Conservation (phyloP, 2,888 invertebrate species). For the Metallyticus violacea region DNA sequence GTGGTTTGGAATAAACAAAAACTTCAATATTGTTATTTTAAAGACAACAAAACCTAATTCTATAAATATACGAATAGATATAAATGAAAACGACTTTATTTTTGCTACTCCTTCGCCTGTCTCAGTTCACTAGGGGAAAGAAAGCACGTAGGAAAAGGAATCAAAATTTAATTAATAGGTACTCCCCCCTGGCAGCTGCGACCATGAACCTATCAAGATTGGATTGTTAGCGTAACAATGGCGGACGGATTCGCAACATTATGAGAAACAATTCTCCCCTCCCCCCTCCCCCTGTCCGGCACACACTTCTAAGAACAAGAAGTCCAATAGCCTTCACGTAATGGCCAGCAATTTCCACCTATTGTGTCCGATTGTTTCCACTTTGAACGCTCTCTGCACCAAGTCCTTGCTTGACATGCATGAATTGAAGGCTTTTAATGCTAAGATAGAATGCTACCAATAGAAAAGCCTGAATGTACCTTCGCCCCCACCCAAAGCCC, state of each 20-base stretch:
- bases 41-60: too few species aligned
- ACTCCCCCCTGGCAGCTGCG: not conserved
- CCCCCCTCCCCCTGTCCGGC: not conserved
- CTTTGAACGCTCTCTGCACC: not conserved
- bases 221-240: constrained; percentile 12
- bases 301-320: constrained; percentile 20
- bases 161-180: constrained; percentile 17
- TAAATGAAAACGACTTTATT: too few species aligned
- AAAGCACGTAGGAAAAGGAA: not conserved
- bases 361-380: constrained; percentile 22
- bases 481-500: too few species aligned
- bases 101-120: too few species aligned
- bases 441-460: not conserved
- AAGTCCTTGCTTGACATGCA: constrained; percentile 7
- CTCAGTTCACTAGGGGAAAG: not conserved
- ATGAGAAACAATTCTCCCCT: constrained; percentile 4
- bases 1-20: too few species aligned
- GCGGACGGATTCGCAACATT: not conserved
- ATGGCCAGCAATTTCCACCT: constrained; percentile 4
- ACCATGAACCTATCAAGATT: constrained; percentile 13
- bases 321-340: not conserved
- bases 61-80: too few species aligned
- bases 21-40: too few species aligned
- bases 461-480: not conserved
- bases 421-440: constrained; percentile 3